Conservation (phyloP, 2,113 vertebrate species). For the Pollimyrus isidori region DNA sequence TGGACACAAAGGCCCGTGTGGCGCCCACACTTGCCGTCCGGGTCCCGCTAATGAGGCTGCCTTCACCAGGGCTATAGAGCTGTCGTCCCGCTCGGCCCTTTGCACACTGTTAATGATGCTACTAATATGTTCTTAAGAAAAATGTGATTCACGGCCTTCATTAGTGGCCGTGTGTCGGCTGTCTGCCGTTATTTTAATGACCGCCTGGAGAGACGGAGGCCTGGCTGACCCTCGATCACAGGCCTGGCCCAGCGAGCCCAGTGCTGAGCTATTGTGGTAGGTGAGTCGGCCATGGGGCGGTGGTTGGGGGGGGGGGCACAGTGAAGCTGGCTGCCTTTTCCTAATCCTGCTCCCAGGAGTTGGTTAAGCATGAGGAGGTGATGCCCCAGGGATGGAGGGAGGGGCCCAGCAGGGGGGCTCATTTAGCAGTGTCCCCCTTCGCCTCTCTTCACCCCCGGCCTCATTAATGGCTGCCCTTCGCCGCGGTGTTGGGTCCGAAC, state of each 20-base stretch:
- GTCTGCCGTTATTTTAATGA: constrained; percentile 78
- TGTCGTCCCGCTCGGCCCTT: constrained; percentile 57
- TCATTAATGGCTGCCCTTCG: constrained; percentile 25
- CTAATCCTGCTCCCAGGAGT: constrained; percentile 78
- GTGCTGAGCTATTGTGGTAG: constrained; percentile 69
- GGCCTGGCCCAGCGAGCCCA: constrained; percentile 75
- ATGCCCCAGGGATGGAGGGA: constrained; percentile 53
- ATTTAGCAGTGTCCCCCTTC: constrained; percentile 41
- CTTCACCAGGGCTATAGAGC: constrained; percentile 59
- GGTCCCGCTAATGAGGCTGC: constrained; percentile 14
- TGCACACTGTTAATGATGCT: constrained; percentile 67
- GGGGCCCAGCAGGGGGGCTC: constrained; percentile 40
- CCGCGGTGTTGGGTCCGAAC: background rate
- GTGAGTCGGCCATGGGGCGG: constrained; percentile 42
- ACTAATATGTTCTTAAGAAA: constrained; percentile 68
- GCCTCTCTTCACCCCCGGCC: constrained; percentile 30
- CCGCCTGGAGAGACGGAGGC: constrained; percentile 97
- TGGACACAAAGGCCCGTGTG: background rate
- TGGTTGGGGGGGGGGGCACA: constrained; percentile 48
- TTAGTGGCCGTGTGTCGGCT: constrained; percentile 82
- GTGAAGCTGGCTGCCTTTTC: constrained; percentile 79
- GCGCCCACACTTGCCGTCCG: background rate
- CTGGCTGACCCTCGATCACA: constrained; percentile 97
- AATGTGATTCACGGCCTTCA: constrained; percentile 97
- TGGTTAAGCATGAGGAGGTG: constrained; percentile 57